Evolutionary conservation across 2,113 vertebrate genomes (phyloP), one percentile per base, ranked within the genome.

Genomic region (Xenus cinereus): DNA sequence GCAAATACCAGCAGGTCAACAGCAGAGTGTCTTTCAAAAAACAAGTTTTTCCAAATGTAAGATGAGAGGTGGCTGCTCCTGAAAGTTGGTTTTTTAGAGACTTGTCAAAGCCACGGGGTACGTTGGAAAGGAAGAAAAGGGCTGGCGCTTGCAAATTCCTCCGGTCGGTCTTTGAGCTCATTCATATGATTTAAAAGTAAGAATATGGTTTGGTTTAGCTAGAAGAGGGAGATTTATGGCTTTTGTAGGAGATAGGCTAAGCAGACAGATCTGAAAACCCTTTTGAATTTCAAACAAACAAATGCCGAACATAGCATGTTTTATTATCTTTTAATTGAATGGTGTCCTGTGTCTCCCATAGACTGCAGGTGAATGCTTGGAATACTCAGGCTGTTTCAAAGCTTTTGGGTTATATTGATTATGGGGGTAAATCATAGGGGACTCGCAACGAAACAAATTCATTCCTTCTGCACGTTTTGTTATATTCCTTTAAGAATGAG

Each of bases 201-300:
- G 87, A 89, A 96, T 95, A 96, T 93, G 96, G 94, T 95, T 96
- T 89, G 87, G 57, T 79, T 96, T 96, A 95, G 89, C 57, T 82
- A 26, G 48, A 68, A 63, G 68, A 82, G 37, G 56, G 67, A 93
- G 92, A 96, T 97, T 95, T 95, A 97, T 87, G 77, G 62, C 48
- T 95, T 92, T 90, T 79, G 86, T 27, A 88, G 53, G 87, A 93
- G 87, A 90, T 91, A 67, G 91, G 67, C 78, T 89, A 56, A 87
- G 74, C 81, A 93, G 89, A 39, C 22, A 75, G 87, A 66, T 50
- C 54, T 63, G 53, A 87, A 96, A 90, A 12, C 20, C 45, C 74
- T 93, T 89, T 72, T 84, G 86, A 89, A 82, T 95, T 89, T 89
- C 76, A 72, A 82, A 59, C 86, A 90, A 96, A 94, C 77, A 93